phyloP scores from a whole-genome alignment of 2,113 vertebrate species.

The Atrichornis clamosus region DNA sequence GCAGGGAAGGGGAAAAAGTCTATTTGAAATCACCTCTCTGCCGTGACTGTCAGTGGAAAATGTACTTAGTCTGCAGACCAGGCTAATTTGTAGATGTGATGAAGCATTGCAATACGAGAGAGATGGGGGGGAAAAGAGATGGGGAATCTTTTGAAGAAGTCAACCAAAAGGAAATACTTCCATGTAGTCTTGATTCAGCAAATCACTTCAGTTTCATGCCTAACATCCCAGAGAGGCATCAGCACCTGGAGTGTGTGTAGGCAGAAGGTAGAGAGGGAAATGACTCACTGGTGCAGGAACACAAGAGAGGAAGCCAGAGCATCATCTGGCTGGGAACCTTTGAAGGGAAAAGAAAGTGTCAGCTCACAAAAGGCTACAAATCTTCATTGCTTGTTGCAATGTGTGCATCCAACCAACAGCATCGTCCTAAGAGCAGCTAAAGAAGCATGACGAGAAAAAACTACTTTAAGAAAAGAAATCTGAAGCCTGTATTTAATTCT shows the following conservation, averaged over 20 bases:
- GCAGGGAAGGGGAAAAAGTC: neutral
- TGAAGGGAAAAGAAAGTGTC: neutral
- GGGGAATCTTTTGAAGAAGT: neutral
- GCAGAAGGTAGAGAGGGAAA: constrained; percentile 9
- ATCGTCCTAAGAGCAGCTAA: neutral
- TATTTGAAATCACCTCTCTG: neutral
- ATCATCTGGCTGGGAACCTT: neutral
- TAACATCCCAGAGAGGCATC: neutral
- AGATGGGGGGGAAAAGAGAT: neutral
- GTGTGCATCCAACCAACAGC: neutral
- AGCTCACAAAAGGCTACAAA: neutral
- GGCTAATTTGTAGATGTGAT: neutral
- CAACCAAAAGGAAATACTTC: neutral
- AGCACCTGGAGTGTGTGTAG: neutral
- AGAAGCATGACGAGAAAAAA: neutral
- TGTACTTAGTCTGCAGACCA: neutral
- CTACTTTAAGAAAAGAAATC: neutral
- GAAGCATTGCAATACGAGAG: neutral
- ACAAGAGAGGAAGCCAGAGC: neutral
- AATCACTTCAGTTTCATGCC: neutral
- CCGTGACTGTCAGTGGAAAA: neutral
- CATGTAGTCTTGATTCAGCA: neutral
- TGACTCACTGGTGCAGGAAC: constrained; percentile 3
- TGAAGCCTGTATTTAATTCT: neutral
- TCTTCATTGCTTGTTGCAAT: neutral